phyloP scores from a whole-genome alignment of 2,888 invertebrate genomes.

The Ditylenchus weischeri region DNA sequence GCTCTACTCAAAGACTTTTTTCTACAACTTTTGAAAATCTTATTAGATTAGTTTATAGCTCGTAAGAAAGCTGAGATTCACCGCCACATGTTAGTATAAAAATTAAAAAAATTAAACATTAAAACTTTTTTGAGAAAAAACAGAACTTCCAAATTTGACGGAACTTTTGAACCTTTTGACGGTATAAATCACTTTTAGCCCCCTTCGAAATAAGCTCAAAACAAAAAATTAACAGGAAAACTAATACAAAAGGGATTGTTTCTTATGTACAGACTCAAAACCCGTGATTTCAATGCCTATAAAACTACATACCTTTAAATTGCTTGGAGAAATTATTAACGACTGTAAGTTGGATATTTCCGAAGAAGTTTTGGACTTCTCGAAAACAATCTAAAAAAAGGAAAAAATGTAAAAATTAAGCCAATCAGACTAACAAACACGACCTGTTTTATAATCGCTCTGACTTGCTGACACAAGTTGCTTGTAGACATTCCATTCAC shows the following conservation, averaged over 20 bases:
- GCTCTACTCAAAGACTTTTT: too few species aligned
- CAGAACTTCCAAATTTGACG: too few species aligned
- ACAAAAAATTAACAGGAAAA: background rate
- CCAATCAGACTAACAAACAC: background rate
- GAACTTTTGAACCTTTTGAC: too few species aligned
- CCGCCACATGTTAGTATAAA: too few species aligned
- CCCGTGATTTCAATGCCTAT: background rate
- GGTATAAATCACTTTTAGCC: too few species aligned
- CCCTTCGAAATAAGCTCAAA: too few species aligned
- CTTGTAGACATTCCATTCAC: conserved; percentile 6
- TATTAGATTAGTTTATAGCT: too few species aligned
- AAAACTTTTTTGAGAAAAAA: too few species aligned
- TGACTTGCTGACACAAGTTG: conserved; percentile 2
- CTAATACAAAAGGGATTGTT: background rate
- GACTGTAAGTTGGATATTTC: background rate
- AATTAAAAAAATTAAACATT: too few species aligned
- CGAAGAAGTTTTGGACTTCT: background rate
- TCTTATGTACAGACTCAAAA: too few species aligned
- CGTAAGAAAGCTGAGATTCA: too few species aligned
- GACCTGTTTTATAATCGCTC: conserved; percentile 2
- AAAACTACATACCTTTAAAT: conserved; percentile 1
- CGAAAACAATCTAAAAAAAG: conserved; percentile 1
- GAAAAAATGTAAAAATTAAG: background rate
- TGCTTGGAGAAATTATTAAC: background rate
- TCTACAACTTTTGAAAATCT: too few species aligned